Evolutionary conservation across 1,140 invertebrate genomes (phyloP).

Genomic region (Neodiprion fabricii): DNA sequence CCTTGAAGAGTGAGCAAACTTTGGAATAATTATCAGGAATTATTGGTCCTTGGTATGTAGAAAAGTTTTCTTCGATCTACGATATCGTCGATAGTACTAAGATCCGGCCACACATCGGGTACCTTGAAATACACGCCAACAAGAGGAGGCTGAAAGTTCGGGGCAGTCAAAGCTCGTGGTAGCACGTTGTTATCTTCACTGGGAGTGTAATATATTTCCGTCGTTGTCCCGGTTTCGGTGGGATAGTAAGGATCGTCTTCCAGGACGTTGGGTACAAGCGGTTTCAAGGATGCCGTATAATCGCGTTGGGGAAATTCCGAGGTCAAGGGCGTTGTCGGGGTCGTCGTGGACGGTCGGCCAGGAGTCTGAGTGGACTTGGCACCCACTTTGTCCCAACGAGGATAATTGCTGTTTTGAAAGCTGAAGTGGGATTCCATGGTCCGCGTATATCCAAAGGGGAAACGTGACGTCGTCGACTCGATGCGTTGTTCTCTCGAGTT

Average conservation of each 20-base stretch:
- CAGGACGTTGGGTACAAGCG: slow-evolving; percentile 34
- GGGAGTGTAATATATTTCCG: slow-evolving; percentile 44
- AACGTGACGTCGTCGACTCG: not conserved
- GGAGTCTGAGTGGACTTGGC: not conserved
- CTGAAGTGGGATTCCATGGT: not conserved
- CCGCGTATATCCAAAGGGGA: not conserved
- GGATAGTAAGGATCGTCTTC: slow-evolving; percentile 53
- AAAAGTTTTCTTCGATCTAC: slow-evolving; percentile 49
- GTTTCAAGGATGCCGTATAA: slow-evolving; percentile 36
- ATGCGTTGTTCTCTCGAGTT: not conserved
- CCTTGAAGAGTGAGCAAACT: no score
- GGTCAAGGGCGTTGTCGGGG: slow-evolving; percentile 34
- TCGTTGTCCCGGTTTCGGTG: slow-evolving; percentile 37
- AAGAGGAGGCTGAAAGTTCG: not conserved
- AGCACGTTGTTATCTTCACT: slow-evolving; percentile 15
- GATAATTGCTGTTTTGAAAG: not conserved
- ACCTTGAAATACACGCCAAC: slow-evolving; percentile 35
- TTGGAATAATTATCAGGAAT: not conserved
- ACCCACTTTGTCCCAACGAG: not conserved
- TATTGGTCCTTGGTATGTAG: slow-evolving; percentile 41
- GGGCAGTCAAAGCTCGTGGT: not conserved
- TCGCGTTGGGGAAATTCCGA: slow-evolving; percentile 33
- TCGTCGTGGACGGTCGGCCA: not conserved
- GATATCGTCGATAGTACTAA: slow-evolving; percentile 48
- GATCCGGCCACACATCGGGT: slow-evolving; percentile 43